phyloP scores from a whole-genome alignment of 2,797 vertebrate genomes.

The Brachyalestes nurse region DNA sequence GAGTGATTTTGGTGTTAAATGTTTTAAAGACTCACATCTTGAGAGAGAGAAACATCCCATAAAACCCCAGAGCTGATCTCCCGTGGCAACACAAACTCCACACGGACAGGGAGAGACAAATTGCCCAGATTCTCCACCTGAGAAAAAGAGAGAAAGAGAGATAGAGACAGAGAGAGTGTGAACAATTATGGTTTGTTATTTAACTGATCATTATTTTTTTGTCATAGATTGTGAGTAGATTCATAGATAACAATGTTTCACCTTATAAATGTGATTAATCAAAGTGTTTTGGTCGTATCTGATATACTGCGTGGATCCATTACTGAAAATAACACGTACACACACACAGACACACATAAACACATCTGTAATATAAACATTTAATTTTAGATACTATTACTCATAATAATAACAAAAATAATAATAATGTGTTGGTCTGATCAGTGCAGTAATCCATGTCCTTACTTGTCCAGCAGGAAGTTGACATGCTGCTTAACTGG shows the following conservation, averaged over 20 bases:
- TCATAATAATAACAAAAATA: neutral
- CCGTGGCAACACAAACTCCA: conserved; percentile 53
- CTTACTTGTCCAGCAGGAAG: conserved; percentile 55
- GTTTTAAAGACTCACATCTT: conserved; percentile 33
- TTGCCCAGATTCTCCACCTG: conserved; percentile 56
- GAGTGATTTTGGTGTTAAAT: neutral
- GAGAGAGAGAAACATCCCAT: conserved; percentile 44
- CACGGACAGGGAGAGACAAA: conserved; percentile 34
- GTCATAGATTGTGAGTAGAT: neutral
- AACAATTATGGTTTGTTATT: neutral
- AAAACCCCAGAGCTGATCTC: conserved; percentile 45
- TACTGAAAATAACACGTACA: conserved; percentile 15
- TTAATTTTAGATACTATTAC: neutral
- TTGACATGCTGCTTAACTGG: conserved; percentile 46
- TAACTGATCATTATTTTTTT: neutral
- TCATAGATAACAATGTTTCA: neutral
- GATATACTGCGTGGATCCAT: conserved; percentile 36
- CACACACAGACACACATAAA: neutral
- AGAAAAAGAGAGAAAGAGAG: neutral
- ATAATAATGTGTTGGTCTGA: neutral
- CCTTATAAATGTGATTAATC: conserved; percentile 36
- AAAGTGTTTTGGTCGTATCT: conserved; percentile 16
- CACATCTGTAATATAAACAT: neutral
- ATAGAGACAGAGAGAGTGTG: neutral
- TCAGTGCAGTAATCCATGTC: neutral